Base-by-base conservation (phyloP, 1,140 invertebrate genomes). In the Drosophila serrata region DNA sequence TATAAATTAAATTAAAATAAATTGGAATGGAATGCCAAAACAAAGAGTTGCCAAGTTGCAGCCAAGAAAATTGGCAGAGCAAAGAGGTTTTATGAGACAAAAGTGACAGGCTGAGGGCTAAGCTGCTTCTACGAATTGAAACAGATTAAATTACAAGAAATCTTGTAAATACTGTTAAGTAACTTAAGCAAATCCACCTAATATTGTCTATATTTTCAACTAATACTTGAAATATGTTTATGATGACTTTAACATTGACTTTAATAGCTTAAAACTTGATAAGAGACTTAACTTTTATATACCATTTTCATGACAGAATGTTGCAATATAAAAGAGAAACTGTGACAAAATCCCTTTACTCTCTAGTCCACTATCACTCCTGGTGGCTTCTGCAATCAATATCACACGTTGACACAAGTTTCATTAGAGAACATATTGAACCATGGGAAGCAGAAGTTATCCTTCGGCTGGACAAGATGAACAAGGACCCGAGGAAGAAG, bases 391-490 rank as follows among this genome's bases (percentile, higher is more conserved):
- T 22, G 31, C 62, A 59, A 77, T 68, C 73, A 77, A 77, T 60
- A 77, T 53, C 55, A 46, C 55, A 58, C 46, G 65, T 68, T 68
- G 74, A 53, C 62, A 53, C 62, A 77, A 77, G 62, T 77, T 77
- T 77, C 56, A 77, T 77, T 77, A 77, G 56, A 49, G 73, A 77
- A 77, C 74, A 77, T 77, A 77, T 77, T 59, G 72, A 57, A 33
- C 61, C 33, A 35, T 33, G 69, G 69, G 1, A 13, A 48, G 67
- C 43, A 73, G 43, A 40, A 73, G 31, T 72, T 69, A 40, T 39
- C 51, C 53, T 56, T 33, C 8, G 17, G 27, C 35, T n/a, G 37
- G n/a, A 37, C 51, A 19, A 45, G 56, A 62, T 39, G 69, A 53
- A 24, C 46, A 37, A 19, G 19, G 27, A 53, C 33, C 24, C 24